A percentile compares a stretch with the other conserved stretches of the same genome.
phyloP scores from a whole-genome alignment of 2,888 invertebrate genomes.

The Drosophila bunnanda region DNA sequence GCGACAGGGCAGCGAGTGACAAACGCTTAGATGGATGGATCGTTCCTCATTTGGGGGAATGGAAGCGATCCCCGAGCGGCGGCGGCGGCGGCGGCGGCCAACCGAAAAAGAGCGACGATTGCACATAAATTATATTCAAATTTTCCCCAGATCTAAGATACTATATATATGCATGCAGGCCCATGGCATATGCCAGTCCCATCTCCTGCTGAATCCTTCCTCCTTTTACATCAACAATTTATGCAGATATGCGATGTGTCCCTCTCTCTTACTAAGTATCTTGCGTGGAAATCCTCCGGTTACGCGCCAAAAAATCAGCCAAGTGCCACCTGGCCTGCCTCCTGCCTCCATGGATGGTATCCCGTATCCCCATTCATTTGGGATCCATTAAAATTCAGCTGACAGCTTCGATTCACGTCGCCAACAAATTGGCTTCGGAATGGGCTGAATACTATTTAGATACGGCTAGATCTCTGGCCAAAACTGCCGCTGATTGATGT shows the following conservation, averaged over 20 bases:
- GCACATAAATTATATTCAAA: conserved; percentile 82
- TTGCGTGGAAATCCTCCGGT: background rate
- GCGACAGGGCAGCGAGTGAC: conserved; percentile 76
- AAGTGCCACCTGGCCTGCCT: conserved; percentile 5
- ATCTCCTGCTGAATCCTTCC: conserved; percentile 4
- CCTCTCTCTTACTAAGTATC: background rate
- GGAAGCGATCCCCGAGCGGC: background rate
- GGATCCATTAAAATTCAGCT: conserved; percentile 32
- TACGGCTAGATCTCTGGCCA: conserved; percentile 24
- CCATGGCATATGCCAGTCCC: conserved; percentile 20
- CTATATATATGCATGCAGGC: conserved; percentile 41
- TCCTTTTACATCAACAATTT: background rate
- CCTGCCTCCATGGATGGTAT: background rate
- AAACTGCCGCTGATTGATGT: conserved; percentile 43
- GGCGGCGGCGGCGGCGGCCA: conserved; percentile 55
- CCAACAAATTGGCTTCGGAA: conserved; percentile 31
- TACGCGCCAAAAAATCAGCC: conserved; percentile 9
- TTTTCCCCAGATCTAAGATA: conserved; percentile 78
- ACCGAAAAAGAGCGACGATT: conserved; percentile 75
- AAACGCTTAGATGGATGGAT: conserved; percentile 79
- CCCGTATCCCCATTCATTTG: background rate
- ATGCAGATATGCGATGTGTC: background rate
- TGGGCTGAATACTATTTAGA: conserved; percentile 38
- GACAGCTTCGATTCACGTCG: conserved; percentile 38
- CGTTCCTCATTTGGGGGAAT: conserved; percentile 64